A percentile compares a stretch with the other conserved stretches of the same genome.
phyloP scores from a whole-genome alignment of 2,113 vertebrate species.

The crab-eating macaque (Macaca fascicularis) region DNA sequence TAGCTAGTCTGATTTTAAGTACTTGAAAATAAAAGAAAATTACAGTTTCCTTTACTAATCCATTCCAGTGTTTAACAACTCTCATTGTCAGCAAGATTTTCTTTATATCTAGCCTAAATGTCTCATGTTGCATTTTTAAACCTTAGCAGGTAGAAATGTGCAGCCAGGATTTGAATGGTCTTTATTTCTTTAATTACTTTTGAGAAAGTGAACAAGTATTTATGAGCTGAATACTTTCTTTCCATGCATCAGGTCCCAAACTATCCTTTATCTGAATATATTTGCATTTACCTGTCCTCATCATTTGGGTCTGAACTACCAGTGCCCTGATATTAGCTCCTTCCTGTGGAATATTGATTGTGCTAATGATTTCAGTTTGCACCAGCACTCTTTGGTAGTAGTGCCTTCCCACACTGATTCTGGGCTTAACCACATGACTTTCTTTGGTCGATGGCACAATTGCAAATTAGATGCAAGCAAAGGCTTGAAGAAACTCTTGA shows the following conservation, averaged over 20 bases:
- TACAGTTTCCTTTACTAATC: constrained; percentile 61
- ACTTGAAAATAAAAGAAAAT: constrained; percentile 63
- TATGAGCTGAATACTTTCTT: not conserved
- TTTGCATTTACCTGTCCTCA: not conserved
- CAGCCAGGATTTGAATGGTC: constrained; percentile 12
- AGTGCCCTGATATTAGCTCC: not conserved
- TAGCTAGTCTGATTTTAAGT: constrained; percentile 59
- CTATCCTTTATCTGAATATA: not conserved
- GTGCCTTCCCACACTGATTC: not conserved
- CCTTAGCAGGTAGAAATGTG: constrained; percentile 54
- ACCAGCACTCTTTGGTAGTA: not conserved
- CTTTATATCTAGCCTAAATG: constrained; percentile 52
- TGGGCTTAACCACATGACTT: not conserved
- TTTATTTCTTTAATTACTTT: constrained; percentile 61
- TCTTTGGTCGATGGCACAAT: not conserved
- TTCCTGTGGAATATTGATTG: not conserved
- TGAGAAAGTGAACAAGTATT: constrained; percentile 13
- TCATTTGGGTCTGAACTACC: not conserved
- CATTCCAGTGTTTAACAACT: constrained; percentile 71
- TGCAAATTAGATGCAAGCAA: not conserved
- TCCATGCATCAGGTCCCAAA: not conserved
- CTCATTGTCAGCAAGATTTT: constrained; percentile 66
- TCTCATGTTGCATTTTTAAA: constrained; percentile 32
- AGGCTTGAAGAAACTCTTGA: not conserved
- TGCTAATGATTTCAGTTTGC: not conserved